Percentiles rank a stretch among this genome's conserved stretches.
phyloP scores from a whole-genome alignment of 2,888 invertebrate species.

The Drosophila pullipes region DNA sequence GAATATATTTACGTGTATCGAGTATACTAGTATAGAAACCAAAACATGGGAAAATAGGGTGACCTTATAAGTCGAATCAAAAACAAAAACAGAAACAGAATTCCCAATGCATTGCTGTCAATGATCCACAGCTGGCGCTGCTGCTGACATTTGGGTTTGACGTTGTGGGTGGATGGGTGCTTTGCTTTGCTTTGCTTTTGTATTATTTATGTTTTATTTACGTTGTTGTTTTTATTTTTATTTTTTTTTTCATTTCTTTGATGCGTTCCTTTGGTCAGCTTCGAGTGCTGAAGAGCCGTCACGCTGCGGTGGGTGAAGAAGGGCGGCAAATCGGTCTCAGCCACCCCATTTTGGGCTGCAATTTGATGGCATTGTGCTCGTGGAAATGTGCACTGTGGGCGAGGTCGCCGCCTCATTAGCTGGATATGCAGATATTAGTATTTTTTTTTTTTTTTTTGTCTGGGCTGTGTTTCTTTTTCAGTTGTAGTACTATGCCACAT shows the following conservation, averaged over 20 bases:
- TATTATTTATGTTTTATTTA: constrained; percentile 15
- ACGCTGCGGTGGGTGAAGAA: constrained; percentile 10
- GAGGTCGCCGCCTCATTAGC: constrained; percentile 74
- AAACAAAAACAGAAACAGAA: constrained; percentile 4
- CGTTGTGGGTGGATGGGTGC: constrained; percentile 21
- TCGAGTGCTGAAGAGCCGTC: constrained; percentile 8
- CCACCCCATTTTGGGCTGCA: constrained; percentile 36
- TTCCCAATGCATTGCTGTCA: constrained; percentile 22
- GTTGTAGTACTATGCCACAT: not conserved
- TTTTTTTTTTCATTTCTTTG: not conserved
- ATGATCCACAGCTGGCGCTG: constrained; percentile 30
- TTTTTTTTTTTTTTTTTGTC: constrained; percentile 17
- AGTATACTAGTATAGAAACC: constrained; percentile 13
- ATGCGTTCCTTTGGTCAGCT: constrained; percentile 44
- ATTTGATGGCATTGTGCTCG: constrained; percentile 31
- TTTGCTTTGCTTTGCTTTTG: not conserved
- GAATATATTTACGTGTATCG: not conserved
- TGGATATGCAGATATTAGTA: constrained; percentile 49
- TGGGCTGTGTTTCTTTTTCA: constrained; percentile 11
- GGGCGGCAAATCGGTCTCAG: constrained; percentile 5
- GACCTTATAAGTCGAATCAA: constrained; percentile 57
- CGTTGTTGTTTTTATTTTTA: not conserved
- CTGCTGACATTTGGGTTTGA: constrained; percentile 15
- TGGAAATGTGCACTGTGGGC: constrained; percentile 27
- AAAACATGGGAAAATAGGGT: constrained; percentile 47